phyloP scores from a whole-genome alignment of 1,140 invertebrate genomes.

The Sycobia sp. region DNA sequence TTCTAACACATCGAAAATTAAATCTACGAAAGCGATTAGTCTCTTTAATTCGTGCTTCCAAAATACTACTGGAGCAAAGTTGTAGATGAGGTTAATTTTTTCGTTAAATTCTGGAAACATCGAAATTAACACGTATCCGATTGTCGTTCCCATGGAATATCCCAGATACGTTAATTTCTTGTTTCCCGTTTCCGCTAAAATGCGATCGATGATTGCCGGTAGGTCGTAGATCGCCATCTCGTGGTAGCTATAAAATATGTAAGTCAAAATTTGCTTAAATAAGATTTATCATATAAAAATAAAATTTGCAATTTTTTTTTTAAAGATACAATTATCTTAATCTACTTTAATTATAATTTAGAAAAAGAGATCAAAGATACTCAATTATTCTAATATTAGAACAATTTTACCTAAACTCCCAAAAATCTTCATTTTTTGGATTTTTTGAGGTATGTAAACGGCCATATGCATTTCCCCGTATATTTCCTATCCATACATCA shows the following conservation, averaged over 20 bases:
- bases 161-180: constrained; percentile 64
- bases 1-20: background rate
- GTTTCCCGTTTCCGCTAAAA: constrained; percentile 65
- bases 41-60: background rate
- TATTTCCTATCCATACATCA: constrained; percentile 73
- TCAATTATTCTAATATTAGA: too few species aligned
- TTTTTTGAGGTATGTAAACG: constrained; percentile 49
- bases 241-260: constrained; percentile 5
- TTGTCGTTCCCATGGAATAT: constrained; percentile 64
- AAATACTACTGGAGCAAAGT: background rate
- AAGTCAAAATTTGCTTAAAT: background rate
- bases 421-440: constrained; percentile 57
- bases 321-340: background rate
- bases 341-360: background rate
- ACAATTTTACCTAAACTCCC: constrained; percentile 62
- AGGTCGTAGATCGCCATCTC: constrained; percentile 1
- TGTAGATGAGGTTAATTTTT: constrained; percentile 42
- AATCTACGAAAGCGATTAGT: background rate
- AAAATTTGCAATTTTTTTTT: background rate
- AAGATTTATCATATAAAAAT: background rate
- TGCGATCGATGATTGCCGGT: constrained; percentile 61
- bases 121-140: constrained; percentile 63
- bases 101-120: constrained; percentile 63
- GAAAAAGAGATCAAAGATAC: too few species aligned
- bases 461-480: constrained; percentile 64